Base-by-base conservation (phyloP, 2,797 vertebrate species). In the Lutjanus campechanus region DNA sequence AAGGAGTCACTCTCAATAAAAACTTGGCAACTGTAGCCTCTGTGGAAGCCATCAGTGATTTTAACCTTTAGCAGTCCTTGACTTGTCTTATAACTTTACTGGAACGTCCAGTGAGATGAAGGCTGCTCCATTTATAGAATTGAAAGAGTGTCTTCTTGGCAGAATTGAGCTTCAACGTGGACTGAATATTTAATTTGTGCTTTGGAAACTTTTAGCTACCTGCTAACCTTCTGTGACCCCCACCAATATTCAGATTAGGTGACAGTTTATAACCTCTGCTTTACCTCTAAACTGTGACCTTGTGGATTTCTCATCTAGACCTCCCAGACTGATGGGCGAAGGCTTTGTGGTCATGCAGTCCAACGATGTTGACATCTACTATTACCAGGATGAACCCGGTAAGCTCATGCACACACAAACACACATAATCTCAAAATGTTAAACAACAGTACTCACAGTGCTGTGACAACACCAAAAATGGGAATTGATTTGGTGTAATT, bases 261-360 rank as follows among this genome's bases (percentile, higher is more conserved):
- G 8, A 2, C 15, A 68, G 29, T 36, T 79, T 0, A 5, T 40
- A 63, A n/a, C 68, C 43, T 69, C 47, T 59, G 17, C n/a, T 40
- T 17, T 9, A 2, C 11, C 2, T 77, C 40, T 53, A 4, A 73
- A 20, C 19, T 77, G 13, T 79, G n/a, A 43, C 25, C 0, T 25
- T 0, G 22, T 76, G 51, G 1, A 79, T 69, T 69, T 67, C 0
- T 41, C 77, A 20, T 81, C n/a, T 69, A 99, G 98, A 82, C 98
- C 98, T 13, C 98, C 98, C 0, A 96, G 98, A 83, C 95, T 99
- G 86, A 99, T 99, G 98, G 98, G 98, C 71, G 98, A 99, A 94
- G 98, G 98, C 41, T 99, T 99, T 92, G 98, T 99, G 82, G 98
- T 99, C 65, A 96, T 99, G 98, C 98, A 99, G 89, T 99, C 98